Base-by-base conservation (phyloP, 1,140 invertebrate genomes). In the Pollicipes pollicipes region DNA sequence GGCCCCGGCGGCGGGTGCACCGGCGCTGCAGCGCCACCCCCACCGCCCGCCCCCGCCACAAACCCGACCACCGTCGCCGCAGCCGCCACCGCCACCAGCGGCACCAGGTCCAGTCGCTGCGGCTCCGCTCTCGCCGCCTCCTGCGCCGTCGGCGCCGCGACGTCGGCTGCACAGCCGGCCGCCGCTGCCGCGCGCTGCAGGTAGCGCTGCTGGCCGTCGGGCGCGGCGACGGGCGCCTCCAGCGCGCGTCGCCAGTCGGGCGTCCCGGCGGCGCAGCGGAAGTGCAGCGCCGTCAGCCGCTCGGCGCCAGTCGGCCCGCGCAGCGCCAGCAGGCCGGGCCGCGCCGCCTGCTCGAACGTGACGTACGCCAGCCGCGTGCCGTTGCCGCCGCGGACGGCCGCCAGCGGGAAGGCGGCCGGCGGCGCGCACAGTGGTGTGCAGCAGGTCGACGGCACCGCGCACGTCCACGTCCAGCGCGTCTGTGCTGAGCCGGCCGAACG, bases 401-500 rank as follows among this genome's bases (percentile, higher is more conserved):
- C 45, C 45, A 58, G 10, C 13, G 45, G 2, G 45, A 21, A 6
- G 45, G 13, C 10, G 45, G 45, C 45, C 45, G 45, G 45, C 69
- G 30, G 63, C 21, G 24, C 24, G 29, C 29, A 70, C 30, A 16
- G 17, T 30, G 4, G 69, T 70, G 29, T 71, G 68, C 10, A 63
- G 26, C 16, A 69, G 30, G 17, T 58, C 30, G 28, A 68, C 30
- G 26, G 63, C 68, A 27, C 71, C 71, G 31, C 30, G 30, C n/a
- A 35, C 69, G 29, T 27, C 27, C 10, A 71, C 26, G 30, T 71
- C 31, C 21, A 71, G 32, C 28, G 71, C 71, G 37, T 21, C 67
- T 29, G 64, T 32, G 0, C 29, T 13, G 10, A 71, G 24, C 68
- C 26, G 27, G 68, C 45, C 29, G 64, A 71, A 63, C n/a, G 37